Percentiles rank a stretch among this genome's conserved stretches.
These are phyloP conservation scores for Ceratoteleas bidentatus DNA, from an alignment of 1,140 invertebrate species.

Conservation along the genomic window DNA sequence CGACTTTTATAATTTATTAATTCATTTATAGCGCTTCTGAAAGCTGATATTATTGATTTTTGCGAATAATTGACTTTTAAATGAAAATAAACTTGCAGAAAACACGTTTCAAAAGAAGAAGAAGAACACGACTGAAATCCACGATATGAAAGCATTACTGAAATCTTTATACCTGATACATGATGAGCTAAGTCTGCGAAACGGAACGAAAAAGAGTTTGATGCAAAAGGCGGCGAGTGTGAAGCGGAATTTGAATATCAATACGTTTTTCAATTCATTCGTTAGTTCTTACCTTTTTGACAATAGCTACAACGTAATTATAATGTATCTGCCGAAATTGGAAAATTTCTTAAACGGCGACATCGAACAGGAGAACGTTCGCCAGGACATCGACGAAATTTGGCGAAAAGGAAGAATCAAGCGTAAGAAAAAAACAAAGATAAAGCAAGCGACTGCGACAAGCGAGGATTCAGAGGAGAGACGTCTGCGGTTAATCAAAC, in stretches of 20 bases:
- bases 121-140: neutral
- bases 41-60: neutral
- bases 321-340: neutral
- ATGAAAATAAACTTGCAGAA: constrained; percentile 17
- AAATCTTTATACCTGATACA: constrained; percentile 19
- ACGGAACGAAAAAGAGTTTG: constrained; percentile 4
- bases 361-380: neutral
- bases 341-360: neutral
- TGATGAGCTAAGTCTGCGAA: constrained; percentile 15
- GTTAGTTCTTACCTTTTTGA: neutral
- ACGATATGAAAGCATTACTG: constrained; percentile 8
- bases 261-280: neutral
- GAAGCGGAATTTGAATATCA: constrained; percentile 18
- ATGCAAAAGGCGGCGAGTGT: constrained; percentile 26
- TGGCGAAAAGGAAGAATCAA: neutral
- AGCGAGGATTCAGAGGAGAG: neutral
- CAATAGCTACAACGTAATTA: constrained; percentile 17
- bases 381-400: neutral
- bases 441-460: neutral
- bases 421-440: neutral
- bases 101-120: neutral
- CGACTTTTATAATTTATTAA: neutral
- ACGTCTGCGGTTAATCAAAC: neutral
- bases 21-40: neutral
- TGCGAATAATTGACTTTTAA: neutral